A percentile compares a stretch with the other conserved stretches of the same genome.
These are phyloP conservation scores for Ephialtes manifestator DNA, from an alignment of 2,888 invertebrate genomes.

Conservation along the genomic window DNA sequence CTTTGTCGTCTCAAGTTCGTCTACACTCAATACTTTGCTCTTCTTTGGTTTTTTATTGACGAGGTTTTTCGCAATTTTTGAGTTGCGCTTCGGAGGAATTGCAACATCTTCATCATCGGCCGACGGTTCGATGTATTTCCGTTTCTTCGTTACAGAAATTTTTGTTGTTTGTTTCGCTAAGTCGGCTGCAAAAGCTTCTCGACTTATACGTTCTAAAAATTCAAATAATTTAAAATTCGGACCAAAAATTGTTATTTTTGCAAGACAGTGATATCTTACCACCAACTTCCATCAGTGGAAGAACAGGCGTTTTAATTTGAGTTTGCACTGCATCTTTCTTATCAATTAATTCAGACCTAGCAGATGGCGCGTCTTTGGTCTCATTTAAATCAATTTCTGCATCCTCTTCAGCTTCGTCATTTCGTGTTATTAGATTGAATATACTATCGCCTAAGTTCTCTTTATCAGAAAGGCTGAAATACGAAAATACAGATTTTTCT, in stretches of 20 bases:
- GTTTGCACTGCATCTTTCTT: not conserved
- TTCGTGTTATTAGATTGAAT: slow-evolving; percentile 76
- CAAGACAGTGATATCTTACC: slow-evolving; percentile 13
- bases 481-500: slow-evolving; percentile 18
- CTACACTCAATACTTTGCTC: slow-evolving; percentile 77
- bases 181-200: slow-evolving; percentile 40
- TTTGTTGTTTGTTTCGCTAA: slow-evolving; percentile 4
- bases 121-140: not conserved
- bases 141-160: not conserved
- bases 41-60: slow-evolving; percentile 32
- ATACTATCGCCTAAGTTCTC: slow-evolving; percentile 68
- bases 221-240: not conserved
- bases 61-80: slow-evolving; percentile 13
- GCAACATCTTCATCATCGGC: not conserved
- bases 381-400: slow-evolving; percentile 37
- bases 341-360: not conserved
- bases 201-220: slow-evolving; percentile 57
- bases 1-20: slow-evolving; percentile 74
- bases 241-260: not conserved
- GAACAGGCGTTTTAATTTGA: not conserved
- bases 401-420: slow-evolving; percentile 68
- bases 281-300: slow-evolving; percentile 44
- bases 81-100: not conserved
- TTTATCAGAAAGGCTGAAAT: slow-evolving; percentile 45
- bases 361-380: not conserved